Base-by-base conservation (phyloP, 2,888 invertebrate species). In the Galerucella pusilla region DNA sequence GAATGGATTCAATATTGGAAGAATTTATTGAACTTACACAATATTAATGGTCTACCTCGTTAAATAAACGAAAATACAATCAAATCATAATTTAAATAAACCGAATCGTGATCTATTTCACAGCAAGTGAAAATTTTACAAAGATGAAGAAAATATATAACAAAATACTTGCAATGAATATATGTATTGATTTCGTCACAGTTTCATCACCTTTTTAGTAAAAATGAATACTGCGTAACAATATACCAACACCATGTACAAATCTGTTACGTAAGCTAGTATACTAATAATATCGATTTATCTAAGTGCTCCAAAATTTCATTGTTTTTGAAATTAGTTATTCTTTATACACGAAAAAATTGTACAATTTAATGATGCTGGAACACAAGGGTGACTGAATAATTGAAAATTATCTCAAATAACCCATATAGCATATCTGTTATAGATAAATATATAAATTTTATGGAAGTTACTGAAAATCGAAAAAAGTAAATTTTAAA, bases 241-340 rank as follows among this genome's bases (percentile, higher is more conserved):
- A 57, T 57, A 57, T 57, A 57, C 20, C 57, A 57, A 57, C 57
- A 57, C 57, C 57, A 10, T 57, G 57, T 57, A 57, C 57, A 57
- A 57, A 57, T 57, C 57, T 16, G 57, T 57, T 57, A 57, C 10
- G 57, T 10, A 57, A 57, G 5, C 16, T 52, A 54, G 1, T 20
- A 57, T 20, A 57, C 57, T 57, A 11, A 57, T 20, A 57, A 57
- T 57, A 57, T 57, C 10, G 0, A 16, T 57, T 16, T 20, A 20
- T 57, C 52, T n/a, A 49, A 49, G 5, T 52, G 14, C 14, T 52
- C 35, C 52, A 52, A 52, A 11, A 11, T 49, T 49, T 4, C 49
- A 49, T 49, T 9, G 7, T 49, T 49, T 49, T n/a, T 52, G 5
- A 7, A n/a, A 14, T 52, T n/a, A 52, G 52, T 52, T 2, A 52